phyloP scores from a whole-genome alignment of 2,888 invertebrate species.

The Latrodectus elegans region DNA sequence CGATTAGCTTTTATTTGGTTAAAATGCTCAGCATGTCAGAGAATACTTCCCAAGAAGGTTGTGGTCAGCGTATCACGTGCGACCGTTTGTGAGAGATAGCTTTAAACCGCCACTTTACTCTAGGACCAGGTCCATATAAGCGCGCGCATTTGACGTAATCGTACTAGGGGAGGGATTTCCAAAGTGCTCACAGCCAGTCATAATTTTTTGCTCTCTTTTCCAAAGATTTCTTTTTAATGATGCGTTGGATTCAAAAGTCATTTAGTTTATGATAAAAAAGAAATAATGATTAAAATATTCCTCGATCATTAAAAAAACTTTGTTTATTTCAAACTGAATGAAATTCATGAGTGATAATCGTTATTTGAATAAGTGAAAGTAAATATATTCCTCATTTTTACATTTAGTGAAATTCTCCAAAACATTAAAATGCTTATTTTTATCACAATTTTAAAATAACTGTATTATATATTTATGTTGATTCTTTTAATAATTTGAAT shows the following conservation, averaged over 20 bases:
- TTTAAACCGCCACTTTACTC: slow-evolving; percentile 67
- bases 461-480: too few relatives aligned
- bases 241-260: not conserved
- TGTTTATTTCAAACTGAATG: too few relatives aligned
- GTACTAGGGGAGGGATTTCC: slow-evolving; percentile 10
- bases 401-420: too few relatives aligned
- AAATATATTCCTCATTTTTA: too few relatives aligned
- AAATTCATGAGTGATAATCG: too few relatives aligned
- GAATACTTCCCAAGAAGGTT: slow-evolving; percentile 8
- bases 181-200: not conserved
- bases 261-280: not conserved
- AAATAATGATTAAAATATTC: not conserved
- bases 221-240: not conserved
- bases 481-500: too few relatives aligned
- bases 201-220: not conserved
- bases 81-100: slow-evolving; percentile 46
- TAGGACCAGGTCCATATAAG: slow-evolving; percentile 12
- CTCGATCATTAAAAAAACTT: too few relatives aligned
- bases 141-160: slow-evolving; percentile 22
- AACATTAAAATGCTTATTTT: too few relatives aligned
- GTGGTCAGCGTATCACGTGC: slow-evolving; percentile 59
- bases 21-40: not conserved
- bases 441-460: too few relatives aligned
- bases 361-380: too few relatives aligned
- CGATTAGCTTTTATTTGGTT: not conserved